phyloP scores from a whole-genome alignment of 1,140 invertebrate species.

The Lepidostoma basale region DNA sequence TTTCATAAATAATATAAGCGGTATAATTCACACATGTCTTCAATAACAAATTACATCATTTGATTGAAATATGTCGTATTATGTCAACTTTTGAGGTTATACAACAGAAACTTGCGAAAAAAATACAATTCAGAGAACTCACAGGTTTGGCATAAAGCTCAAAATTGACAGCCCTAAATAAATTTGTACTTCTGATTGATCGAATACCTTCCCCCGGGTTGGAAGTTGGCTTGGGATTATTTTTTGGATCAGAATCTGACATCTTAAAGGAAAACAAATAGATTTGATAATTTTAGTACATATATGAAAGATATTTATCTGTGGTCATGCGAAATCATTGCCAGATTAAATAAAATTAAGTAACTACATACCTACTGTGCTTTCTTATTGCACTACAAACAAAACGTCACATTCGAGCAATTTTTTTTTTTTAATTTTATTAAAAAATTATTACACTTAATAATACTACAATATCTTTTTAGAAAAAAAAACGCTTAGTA shows the following conservation, averaged over 20 bases:
- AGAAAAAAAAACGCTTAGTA: no score
- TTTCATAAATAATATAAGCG: background rate
- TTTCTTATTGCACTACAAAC: no score
- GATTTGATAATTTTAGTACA: no score
- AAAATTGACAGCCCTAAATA: slow-evolving; percentile 80
- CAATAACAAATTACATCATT: background rate
- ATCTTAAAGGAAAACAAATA: no score
- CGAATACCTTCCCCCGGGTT: slow-evolving; percentile 78
- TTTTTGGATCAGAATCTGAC: slow-evolving; percentile 42
- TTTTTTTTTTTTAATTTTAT: no score
- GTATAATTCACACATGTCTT: background rate
- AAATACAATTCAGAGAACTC: slow-evolving; percentile 51
- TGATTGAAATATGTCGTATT: background rate
- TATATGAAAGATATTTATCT: no score
- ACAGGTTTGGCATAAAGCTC: slow-evolving; percentile 84
- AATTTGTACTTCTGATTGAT: slow-evolving; percentile 70
- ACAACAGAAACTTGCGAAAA: slow-evolving; percentile 14
- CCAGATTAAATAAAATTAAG: no score
- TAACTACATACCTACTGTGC: no score
- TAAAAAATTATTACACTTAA: no score
- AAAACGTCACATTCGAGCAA: no score
- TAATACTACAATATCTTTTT: no score
- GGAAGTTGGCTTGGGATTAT: slow-evolving; percentile 19
- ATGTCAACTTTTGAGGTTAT: background rate
- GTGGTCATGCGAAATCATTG: no score